A percentile compares a stretch with the other conserved stretches of the same genome.
Evolutionary conservation across 2,797 vertebrate species (phyloP).

Genomic region (Spinibarbus caldwelli): DNA sequence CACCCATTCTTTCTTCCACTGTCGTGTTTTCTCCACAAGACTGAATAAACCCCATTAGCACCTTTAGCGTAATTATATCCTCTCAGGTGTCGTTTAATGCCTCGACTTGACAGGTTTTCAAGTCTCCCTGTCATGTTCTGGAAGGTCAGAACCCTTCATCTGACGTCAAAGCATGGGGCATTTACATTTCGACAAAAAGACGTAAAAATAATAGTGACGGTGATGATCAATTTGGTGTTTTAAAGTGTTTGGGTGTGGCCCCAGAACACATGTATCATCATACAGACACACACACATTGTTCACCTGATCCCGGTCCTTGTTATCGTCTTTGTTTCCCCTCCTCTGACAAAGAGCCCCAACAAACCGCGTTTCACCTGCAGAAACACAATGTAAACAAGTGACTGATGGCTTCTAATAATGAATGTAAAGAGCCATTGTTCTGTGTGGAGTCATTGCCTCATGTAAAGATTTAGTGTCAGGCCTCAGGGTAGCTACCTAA

Average conservation of each 20-base stretch:
- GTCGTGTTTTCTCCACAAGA: conserved; percentile 65
- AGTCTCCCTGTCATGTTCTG: conserved; percentile 63
- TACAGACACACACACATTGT: conserved; percentile 19
- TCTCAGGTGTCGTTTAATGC: conserved; percentile 79
- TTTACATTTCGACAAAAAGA: conserved; percentile 36
- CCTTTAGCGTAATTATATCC: conserved; percentile 80
- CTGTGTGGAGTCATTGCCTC: conserved; percentile 62
- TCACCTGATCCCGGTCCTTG: conserved; percentile 62
- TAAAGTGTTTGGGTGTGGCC: conserved; percentile 43
- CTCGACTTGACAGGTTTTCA: conserved; percentile 63
- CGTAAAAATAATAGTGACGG: neutral
- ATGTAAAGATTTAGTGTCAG: conserved; percentile 68
- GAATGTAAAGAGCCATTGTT: conserved; percentile 69
- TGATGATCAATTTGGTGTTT: conserved; percentile 34
- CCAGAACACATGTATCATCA: conserved; percentile 45
- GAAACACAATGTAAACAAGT: conserved; percentile 68
- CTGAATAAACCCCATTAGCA: conserved; percentile 80
- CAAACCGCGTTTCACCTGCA: conserved; percentile 63
- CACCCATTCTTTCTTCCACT: conserved; percentile 63
- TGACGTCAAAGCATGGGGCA: conserved; percentile 53
- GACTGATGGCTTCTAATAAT: conserved; percentile 68
- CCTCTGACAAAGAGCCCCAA: conserved; percentile 63
- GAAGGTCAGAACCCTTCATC: conserved; percentile 55
- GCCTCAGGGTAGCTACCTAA: conserved; percentile 62
- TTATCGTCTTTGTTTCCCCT: conserved; percentile 61